Evolutionary conservation across 1,140 invertebrate genomes (phyloP).

Genomic region (Atta colombica): DNA sequence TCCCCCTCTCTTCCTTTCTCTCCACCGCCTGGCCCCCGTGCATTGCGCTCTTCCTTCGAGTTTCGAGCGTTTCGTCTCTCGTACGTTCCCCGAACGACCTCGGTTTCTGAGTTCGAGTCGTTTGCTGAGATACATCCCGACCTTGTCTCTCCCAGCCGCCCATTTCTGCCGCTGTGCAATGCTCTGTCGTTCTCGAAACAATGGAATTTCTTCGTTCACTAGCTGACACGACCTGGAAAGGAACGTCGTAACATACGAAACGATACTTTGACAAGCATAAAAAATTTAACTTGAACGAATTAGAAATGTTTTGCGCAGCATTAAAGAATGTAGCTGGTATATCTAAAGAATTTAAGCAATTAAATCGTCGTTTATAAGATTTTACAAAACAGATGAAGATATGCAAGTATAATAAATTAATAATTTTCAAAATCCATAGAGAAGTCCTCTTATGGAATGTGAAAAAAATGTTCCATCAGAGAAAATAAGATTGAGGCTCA

Average conservation of each 20-base stretch:
- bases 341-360: neutral
- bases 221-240: slow-evolving; percentile 29
- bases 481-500: neutral
- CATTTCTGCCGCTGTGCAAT: slow-evolving; percentile 29
- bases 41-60: slow-evolving; percentile 73
- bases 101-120: slow-evolving; percentile 72
- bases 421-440: neutral
- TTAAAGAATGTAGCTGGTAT: neutral
- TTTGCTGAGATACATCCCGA: slow-evolving; percentile 70
- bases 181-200: slow-evolving; percentile 50
- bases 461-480: neutral
- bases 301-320: neutral
- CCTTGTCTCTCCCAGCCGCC: slow-evolving; percentile 10
- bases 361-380: neutral
- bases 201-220: slow-evolving; percentile 63
- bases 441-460: neutral
- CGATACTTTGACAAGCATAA: slow-evolving; percentile 22
- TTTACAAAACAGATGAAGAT: neutral
- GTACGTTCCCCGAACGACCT: slow-evolving; percentile 72
- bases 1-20: slow-evolving; percentile 60
- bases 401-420: neutral
- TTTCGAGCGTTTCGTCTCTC: slow-evolving; percentile 77
- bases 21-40: slow-evolving; percentile 48
- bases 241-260: slow-evolving; percentile 13
- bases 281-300: slow-evolving; percentile 5